These are phyloP conservation scores for Nemoura dubitans DNA, from an alignment of 2,888 invertebrate species.

Conservation along the genomic window DNA sequence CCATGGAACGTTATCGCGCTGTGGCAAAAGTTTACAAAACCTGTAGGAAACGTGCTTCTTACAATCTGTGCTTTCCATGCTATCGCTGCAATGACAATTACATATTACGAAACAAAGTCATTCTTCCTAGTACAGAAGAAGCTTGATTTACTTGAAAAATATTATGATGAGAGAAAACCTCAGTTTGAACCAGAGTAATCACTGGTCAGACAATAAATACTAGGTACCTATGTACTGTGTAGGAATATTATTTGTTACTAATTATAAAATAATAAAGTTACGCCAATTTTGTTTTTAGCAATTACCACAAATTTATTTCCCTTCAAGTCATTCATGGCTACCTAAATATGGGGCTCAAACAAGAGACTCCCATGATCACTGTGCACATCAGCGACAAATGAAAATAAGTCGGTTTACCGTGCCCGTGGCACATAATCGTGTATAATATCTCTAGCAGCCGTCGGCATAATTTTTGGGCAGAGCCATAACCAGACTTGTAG, in stretches of 20 bases:
- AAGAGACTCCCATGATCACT: too few relatives aligned
- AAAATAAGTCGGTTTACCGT: too few relatives aligned
- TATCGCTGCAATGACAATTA: slow-evolving; percentile 66
- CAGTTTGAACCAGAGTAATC: neutral
- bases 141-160: slow-evolving; percentile 39
- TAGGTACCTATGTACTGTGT: neutral
- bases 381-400: too few relatives aligned
- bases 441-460: too few relatives aligned
- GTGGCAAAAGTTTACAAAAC: slow-evolving; percentile 64
- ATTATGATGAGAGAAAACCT: slow-evolving; percentile 8
- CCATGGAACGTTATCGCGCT: slow-evolving; percentile 66
- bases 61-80: slow-evolving; percentile 65
- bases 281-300: neutral
- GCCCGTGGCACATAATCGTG: too few relatives aligned
- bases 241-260: neutral
- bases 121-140: slow-evolving; percentile 46
- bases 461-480: too few relatives aligned
- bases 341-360: too few relatives aligned
- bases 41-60: slow-evolving; percentile 64
- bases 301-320: neutral
- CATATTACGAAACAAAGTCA: slow-evolving; percentile 70
- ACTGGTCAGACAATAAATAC: neutral
- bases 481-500: too few relatives aligned
- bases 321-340: too few relatives aligned
- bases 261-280: neutral